Base-by-base conservation (phyloP, 2,888 invertebrate genomes). In the Machimus atricapillus region DNA sequence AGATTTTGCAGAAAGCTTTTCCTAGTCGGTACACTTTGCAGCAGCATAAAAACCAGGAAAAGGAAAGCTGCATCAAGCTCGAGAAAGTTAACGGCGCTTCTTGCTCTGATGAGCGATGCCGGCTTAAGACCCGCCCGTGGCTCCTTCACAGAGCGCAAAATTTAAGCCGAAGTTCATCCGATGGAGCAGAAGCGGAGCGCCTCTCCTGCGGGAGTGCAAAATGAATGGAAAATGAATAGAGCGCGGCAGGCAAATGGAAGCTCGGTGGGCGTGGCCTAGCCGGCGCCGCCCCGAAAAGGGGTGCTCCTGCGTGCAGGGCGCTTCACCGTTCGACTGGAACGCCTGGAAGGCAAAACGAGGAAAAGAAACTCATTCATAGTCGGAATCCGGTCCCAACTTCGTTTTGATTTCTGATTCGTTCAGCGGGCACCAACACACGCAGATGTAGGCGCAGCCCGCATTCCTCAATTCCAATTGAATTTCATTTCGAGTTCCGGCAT, bases 371-470 rank as follows among this genome's bases (percentile, higher is more conserved):
- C 79, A 79, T 52, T 79, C 34, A 79, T 52, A 79, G 79, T 27
- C 79, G 79, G 40, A 79, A 79, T 79, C 78, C 79, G 52, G 46
- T 79, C 79, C 79, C 52, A 79, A 56, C 23, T 79, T 56, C 79
- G 79, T 52, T 88, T 87, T 86, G 86, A 87, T 88, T 87, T 88
- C 86, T 88, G 88, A 88, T 88, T 88, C 88, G 88, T 86, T 88
- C 85, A 86, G 52, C 79, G 79, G 78, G 56, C 78, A 66, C 77
- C 37, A 78, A 86, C 86, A 86, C 86, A 78, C 78, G 34, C 27
- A 79, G 66, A 86, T 40, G 86, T 86, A 86, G 86, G 86, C 86
- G 79, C 78, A 78, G 43, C 86, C 85, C 78, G 56, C 86, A 86
- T 86, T 86, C 58, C 78, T 86, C 58, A 56, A 86, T 86, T 86